phyloP scores from a whole-genome alignment of 2,797 vertebrate species.

The Aphelocoma californica region DNA sequence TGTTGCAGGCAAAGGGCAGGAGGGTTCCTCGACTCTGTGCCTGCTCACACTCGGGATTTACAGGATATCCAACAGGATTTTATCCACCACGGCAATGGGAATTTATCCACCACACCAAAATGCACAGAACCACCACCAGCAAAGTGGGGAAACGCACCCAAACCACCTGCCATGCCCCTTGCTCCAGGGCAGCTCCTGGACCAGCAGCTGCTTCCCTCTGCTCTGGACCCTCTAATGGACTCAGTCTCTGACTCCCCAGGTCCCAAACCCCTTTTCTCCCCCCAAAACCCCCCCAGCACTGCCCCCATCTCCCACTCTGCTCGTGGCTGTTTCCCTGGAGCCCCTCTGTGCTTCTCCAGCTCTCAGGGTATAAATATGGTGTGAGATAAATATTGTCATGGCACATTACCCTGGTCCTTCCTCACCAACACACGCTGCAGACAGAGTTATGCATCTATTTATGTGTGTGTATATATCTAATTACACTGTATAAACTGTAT shows the following conservation, averaged over 20 bases:
- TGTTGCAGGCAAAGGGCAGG: not conserved
- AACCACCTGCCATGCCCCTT: not conserved
- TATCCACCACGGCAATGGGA: not conserved
- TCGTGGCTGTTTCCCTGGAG: not conserved
- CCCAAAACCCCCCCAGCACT: not conserved
- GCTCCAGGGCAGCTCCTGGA: not conserved
- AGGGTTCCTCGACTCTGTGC: not conserved
- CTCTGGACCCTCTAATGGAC: not conserved
- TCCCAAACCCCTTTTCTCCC: not conserved
- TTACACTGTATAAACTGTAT: constrained; percentile 50
- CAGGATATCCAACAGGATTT: not conserved
- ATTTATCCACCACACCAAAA: not conserved
- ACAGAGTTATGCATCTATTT: constrained; percentile 63
- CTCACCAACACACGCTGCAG: constrained; percentile 36
- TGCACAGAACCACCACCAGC: accelerated
- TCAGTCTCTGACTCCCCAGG: not conserved
- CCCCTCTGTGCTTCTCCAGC: not conserved
- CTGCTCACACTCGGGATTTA: not conserved
- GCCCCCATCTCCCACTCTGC: accelerated
- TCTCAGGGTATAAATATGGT: constrained; percentile 21
- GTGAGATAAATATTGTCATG: constrained; percentile 58
- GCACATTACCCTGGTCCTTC: constrained; percentile 57
- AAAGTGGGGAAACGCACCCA: not conserved
- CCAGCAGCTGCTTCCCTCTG: not conserved
- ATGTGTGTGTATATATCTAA: constrained; percentile 50